Base-by-base conservation (phyloP, 1,140 invertebrate species). In the Zophobas morio region DNA sequence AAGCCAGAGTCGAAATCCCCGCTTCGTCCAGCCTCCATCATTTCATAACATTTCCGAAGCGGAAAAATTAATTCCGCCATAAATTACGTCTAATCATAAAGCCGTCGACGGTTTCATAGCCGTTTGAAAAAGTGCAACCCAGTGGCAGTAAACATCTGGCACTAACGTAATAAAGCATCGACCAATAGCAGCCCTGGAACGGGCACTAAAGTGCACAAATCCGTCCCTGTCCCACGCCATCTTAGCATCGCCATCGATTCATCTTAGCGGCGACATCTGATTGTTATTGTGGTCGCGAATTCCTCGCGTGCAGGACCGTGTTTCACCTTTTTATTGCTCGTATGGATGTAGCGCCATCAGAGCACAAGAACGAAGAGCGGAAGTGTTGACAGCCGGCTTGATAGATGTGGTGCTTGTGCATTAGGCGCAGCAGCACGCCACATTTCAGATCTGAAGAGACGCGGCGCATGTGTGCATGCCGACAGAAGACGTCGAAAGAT, bases 281-380 rank as follows among this genome's bases (percentile, higher is more conserved):
- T 60, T 60, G 56, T 60, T 60, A 60, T 60, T 60, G 56, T 60
- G 56, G 56, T 60, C 56, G 56, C 56, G 56, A 60, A 60, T 60
- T 60, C 56, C 20, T 20, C 20, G 20, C 20, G 20, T 20, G 20
- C 20, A 20, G 20, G 20, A 20, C 34, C 56, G 35, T 60, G 56
- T 60, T 60, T 60, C 56, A 60, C 56, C 56, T 20, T 60, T 60
- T 60, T 37, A 60, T 6, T 53, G 2, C 49, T 60, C 56, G 36
- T 60, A 60, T 60, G 56, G 56, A 60, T 60, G 56, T 60, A 60
- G 20, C 56, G 6, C 56, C 56, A 60, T 60, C 56, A 60, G 34
- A 39, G 42, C 42, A 46, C 42, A 46, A 46, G 42, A 46, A 46
- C 42, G 6, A 60, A 35, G 53, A 54, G 32, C 56, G 56, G 56